phyloP scores from a whole-genome alignment of 1,140 invertebrate species.

The Papilio machaon region DNA sequence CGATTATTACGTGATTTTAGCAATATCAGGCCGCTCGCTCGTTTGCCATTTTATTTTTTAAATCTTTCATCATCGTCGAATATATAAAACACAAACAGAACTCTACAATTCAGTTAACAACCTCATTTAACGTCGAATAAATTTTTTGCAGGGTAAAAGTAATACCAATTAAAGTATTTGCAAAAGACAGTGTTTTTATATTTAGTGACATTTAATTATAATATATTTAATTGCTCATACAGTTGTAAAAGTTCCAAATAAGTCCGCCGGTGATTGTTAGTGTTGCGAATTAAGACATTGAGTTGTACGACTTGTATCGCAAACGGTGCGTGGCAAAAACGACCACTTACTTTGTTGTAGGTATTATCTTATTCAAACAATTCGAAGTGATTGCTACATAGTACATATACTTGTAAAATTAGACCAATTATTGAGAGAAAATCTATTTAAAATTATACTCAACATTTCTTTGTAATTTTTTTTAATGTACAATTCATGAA shows the following conservation, averaged over 20 bases:
- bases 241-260: not conserved
- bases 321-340: conserved; percentile 39
- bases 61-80: not conserved
- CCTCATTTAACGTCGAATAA: not conserved
- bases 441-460: too few relatives aligned
- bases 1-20: too few relatives aligned
- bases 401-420: too few relatives aligned
- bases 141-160: not conserved
- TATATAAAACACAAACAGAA: not conserved
- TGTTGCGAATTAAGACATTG: conserved; percentile 22
- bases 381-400: conserved; percentile 27
- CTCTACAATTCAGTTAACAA: not conserved
- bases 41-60: not conserved
- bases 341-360: conserved; percentile 31
- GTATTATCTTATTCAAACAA: conserved; percentile 36
- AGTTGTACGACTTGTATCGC: conserved; percentile 28
- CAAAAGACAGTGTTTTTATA: not conserved
- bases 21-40: too few relatives aligned
- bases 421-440: too few relatives aligned
- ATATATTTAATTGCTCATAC: conserved; percentile 12
- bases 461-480: too few relatives aligned
- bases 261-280: not conserved
- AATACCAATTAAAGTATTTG: not conserved
- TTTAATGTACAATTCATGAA: too few relatives aligned
- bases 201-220: not conserved